phyloP scores from a whole-genome alignment of 1,140 invertebrate genomes.

The Bemisia tabaci region DNA sequence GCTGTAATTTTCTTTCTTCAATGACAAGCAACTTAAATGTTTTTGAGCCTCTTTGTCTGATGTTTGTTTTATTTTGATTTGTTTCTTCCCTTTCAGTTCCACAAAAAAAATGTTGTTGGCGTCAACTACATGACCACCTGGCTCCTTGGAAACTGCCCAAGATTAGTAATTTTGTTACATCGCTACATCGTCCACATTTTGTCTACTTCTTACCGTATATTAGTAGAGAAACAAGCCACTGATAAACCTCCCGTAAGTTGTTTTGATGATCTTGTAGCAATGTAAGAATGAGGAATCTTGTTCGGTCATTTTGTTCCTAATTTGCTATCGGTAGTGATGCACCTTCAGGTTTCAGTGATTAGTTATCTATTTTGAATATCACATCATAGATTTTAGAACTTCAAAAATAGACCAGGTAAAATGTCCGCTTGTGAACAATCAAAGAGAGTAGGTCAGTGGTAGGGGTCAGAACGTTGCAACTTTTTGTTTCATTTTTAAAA shows the following conservation, averaged over 20 bases:
- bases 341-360: too few relatives aligned
- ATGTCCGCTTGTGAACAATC: too few relatives aligned
- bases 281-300: neutral
- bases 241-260: conserved; percentile 17
- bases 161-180: conserved; percentile 60
- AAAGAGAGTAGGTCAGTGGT: too few relatives aligned
- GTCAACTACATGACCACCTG: conserved; percentile 61
- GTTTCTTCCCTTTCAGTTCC: conserved; percentile 40
- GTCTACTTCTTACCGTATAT: conserved; percentile 52
- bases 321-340: too few relatives aligned
- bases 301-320: conserved; percentile 1
- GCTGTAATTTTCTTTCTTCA: too few relatives aligned
- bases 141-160: conserved; percentile 58
- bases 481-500: too few relatives aligned
- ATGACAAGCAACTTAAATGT: too few relatives aligned
- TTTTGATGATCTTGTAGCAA: neutral
- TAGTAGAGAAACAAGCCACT: conserved; percentile 14
- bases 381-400: too few relatives aligned
- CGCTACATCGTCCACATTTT: conserved; percentile 61
- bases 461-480: too few relatives aligned
- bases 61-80: conserved; percentile 14
- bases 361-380: too few relatives aligned
- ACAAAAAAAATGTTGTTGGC: conserved; percentile 56
- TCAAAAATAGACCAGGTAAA: too few relatives aligned
- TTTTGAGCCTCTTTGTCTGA: conserved; percentile 6